Percentiles rank a stretch among this genome's conserved stretches.
Evolutionary conservation across 2,113 vertebrate genomes (phyloP).

Genomic region (Felis chaus): DNA sequence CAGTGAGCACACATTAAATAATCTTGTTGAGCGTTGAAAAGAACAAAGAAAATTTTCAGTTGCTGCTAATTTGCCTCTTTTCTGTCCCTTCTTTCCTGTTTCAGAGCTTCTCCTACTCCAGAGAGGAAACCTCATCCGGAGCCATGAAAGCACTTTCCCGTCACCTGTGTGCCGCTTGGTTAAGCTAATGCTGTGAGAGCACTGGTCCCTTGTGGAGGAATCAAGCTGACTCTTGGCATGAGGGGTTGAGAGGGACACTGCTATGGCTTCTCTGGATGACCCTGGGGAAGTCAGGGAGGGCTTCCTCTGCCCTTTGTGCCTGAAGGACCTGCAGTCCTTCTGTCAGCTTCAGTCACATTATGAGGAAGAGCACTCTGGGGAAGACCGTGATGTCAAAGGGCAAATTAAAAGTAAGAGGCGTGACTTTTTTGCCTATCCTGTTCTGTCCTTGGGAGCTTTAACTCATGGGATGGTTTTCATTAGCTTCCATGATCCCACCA

Average conservation of each 20-base stretch:
- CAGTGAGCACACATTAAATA: not conserved
- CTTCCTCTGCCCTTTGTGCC: conserved; percentile 96
- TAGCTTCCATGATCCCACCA: not conserved
- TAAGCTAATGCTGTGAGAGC: not conserved
- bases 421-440: no score
- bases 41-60: not conserved
- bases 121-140: not conserved
- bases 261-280: conserved; percentile 94
- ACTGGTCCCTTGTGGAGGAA: not conserved
- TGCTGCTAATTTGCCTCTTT: not conserved
- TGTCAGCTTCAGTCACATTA: conserved; percentile 96
- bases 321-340: conserved; percentile 97
- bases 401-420: conserved; percentile 93
- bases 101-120: conserved; percentile 42
- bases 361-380: conserved; percentile 94
- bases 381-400: conserved; percentile 91
- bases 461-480: not conserved
- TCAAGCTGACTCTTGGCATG: conserved; percentile 56
- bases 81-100: not conserved
- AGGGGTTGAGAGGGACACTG: not conserved
- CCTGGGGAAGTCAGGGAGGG: conserved; percentile 94
- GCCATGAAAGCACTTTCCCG: not conserved
- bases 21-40: not conserved
- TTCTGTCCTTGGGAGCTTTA: not conserved
- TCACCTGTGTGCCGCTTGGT: not conserved